phyloP scores from a whole-genome alignment of 2,888 invertebrate species.

The Noctua janthe region DNA sequence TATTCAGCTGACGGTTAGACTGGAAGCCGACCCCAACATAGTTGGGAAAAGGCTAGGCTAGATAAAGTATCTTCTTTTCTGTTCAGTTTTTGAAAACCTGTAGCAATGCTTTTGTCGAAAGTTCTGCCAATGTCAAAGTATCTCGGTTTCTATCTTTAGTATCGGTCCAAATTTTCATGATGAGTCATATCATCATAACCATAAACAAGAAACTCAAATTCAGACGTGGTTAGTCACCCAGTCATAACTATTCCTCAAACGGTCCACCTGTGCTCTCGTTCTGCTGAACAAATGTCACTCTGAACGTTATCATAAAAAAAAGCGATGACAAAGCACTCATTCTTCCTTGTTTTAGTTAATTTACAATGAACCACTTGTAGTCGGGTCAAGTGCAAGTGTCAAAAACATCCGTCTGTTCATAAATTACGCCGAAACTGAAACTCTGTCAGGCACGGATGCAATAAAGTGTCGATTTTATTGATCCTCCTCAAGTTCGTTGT shows the following conservation, averaged over 20 bases:
- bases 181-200: slow-evolving; percentile 5
- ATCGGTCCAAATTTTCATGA: not conserved
- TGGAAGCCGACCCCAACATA: too few relatives aligned
- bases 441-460: slow-evolving; percentile 81
- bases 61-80: not conserved
- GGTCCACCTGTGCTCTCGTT: slow-evolving; percentile 46
- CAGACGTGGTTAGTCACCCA: slow-evolving; percentile 27
- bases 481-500: slow-evolving; percentile 79
- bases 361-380: slow-evolving; percentile 82
- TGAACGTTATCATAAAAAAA: slow-evolving; percentile 48
- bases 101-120: not conserved
- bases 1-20: too few relatives aligned
- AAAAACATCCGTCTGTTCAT: slow-evolving; percentile 72
- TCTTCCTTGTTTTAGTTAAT: slow-evolving; percentile 72
- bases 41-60: too few relatives aligned
- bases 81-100: not conserved
- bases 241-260: slow-evolving; percentile 39
- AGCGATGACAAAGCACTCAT: slow-evolving; percentile 77
- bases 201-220: not conserved
- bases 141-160: not conserved
- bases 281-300: slow-evolving; percentile 51
- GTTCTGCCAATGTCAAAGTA: not conserved
- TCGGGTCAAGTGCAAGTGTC: slow-evolving; percentile 80
- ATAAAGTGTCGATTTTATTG: slow-evolving; percentile 88
- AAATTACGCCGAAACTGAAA: slow-evolving; percentile 82